Base-by-base conservation (phyloP, 2,797 vertebrate species). In the Amphiprion clarkii region DNA sequence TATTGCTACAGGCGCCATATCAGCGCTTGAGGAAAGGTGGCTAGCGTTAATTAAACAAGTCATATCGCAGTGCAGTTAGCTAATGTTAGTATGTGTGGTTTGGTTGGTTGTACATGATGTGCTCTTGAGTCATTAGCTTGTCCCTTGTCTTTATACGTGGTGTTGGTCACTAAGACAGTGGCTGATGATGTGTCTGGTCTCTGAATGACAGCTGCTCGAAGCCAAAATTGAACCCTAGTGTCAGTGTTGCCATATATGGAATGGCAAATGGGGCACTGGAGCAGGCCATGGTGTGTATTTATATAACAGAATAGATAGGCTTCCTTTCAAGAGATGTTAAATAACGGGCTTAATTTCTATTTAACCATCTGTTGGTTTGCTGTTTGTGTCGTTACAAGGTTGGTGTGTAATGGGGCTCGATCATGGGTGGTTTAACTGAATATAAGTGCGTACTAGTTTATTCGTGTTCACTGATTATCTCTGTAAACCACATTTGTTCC, bases 181-280 rank as follows among this genome's bases (percentile, higher is more conserved):
- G 74, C 25, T 14, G 73, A 33, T 68, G 83, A 51, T 89, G 88
- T 87, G 81, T 89, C 81, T 78, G 81, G 77, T 88, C 71, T 60
- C 76, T 85, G 82, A 87, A 84, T 92, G 93, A 93, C 94, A 94
- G 92, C 93, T 88, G 88, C 87, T 88, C 83, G 90, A 90, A 78
- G 93, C 94, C 95, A 95, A 94, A 94, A 91, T 88, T 95, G 93
- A 93, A 94, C 88, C 84, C 90, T 74, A 78, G 90, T 93, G 94
- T 94, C 93, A 89, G 87, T 78, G 92, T 94, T 88, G 84, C 95
- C 95, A 93, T 96, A 95, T 95, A 95, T 94, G 95, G 95, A 80
- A 76, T 78, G 80, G 94, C 89, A 94, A 93, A 92, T 92, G 93
- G 94, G 94, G 85, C 94, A 95, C 78, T 92, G 89, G 90, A 93